phyloP scores from a whole-genome alignment of 2,888 invertebrate species.

The Chalcosyrphus nemorum region DNA sequence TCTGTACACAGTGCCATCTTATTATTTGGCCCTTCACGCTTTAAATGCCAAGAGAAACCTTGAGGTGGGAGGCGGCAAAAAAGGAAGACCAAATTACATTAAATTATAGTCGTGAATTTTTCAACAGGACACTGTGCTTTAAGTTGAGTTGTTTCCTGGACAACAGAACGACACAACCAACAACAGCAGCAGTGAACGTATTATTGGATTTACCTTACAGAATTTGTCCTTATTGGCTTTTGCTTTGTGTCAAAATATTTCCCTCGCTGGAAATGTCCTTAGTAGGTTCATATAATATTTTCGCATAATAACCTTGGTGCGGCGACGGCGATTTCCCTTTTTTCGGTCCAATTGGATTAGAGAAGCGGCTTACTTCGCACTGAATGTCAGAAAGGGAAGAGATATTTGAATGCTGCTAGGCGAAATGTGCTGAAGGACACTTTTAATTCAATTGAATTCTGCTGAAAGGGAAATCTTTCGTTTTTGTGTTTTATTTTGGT shows the following conservation, averaged over 20 bases:
- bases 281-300: neutral
- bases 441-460: constrained; percentile 41
- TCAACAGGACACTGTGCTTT: neutral
- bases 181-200: neutral
- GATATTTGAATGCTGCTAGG: constrained; percentile 8
- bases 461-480: constrained; percentile 8
- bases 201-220: constrained; percentile 21
- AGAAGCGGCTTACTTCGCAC: constrained; percentile 16
- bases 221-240: constrained; percentile 9
- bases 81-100: neutral
- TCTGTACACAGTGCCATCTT: neutral
- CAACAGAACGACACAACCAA: too few relatives aligned
- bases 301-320: neutral
- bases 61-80: neutral
- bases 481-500: neutral
- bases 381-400: constrained; percentile 13
- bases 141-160: neutral
- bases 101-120: neutral
- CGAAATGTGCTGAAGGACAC: constrained; percentile 27
- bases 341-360: constrained; percentile 25
- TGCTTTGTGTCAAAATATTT: constrained; percentile 21
- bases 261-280: neutral
- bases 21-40: neutral
- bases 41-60: neutral
- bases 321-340: neutral